Evolutionary conservation across 2,888 invertebrate species (phyloP), one percentile per base, ranked within the genome.

Genomic region (Andrena chrysosceles): DNA sequence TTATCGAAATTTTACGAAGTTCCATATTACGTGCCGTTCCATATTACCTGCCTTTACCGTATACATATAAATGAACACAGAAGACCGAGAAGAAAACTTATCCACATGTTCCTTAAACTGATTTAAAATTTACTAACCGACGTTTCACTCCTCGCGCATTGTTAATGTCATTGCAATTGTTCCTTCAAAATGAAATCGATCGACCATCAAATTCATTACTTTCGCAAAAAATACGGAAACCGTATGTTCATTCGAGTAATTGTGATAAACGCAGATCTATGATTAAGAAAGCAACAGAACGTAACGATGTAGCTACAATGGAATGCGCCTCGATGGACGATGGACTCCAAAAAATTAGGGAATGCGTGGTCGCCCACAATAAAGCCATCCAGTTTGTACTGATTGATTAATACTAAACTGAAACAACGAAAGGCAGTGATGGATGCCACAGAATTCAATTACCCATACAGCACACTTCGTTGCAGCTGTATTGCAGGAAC

Each of bases 321-420:
- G 13, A 6, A 29, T 0, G 2, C 20, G 3, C 4, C n/a, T 10
- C 31, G 4, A 4, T n/a, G 10, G 54, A 13, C 33, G 0, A 33
- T 10, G n/a, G 5, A 6, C 13, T 48, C 10, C 5, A 29, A 31
- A 33, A 52, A 8, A 26, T 77, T n/a, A 66, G 7, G 16, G 10
- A 49, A 5, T 77, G 74, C 6, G 29, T 67, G 20, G n/a, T 13
- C 6, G 35, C 16, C 0, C 74, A 77, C 35, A 8, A 74, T 20
- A 52, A 60, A 66, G 74, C 74, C 5, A 60, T 77, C 23, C 13
- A 74, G 77, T 77, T 60, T n/a, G 77, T 66, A 77, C 16, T 10
- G 5, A 23, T 68, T 23, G 31, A 72, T 1, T 35, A n/a, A n/a
- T n/a, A n/a, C n/a, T n/a, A 48, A 29, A n/a, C 13, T 6, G 16